These are phyloP conservation scores for Drosophila arizonae DNA, from an alignment of 1,140 invertebrate genomes.

Conservation along the genomic window DNA sequence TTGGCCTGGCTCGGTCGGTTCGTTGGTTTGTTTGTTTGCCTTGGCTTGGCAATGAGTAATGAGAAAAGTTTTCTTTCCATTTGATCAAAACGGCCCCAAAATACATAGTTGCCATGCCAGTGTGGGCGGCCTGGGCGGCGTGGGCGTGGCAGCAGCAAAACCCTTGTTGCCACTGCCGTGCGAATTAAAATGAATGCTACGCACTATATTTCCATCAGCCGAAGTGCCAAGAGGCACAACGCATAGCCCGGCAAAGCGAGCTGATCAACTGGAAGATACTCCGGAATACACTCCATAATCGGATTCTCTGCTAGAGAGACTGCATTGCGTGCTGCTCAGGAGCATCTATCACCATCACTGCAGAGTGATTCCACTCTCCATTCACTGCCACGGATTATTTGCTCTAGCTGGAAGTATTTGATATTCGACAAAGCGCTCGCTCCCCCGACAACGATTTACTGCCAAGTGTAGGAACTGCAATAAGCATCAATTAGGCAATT, in stretches of 20 bases:
- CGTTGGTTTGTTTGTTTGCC: constrained; percentile 55
- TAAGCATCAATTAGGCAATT: constrained; percentile 64
- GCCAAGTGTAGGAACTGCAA: constrained; percentile 11
- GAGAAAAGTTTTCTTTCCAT: constrained; percentile 80
- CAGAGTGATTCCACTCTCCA: too few relatives aligned
- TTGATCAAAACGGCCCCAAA: constrained; percentile 77
- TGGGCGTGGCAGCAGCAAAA: constrained; percentile 30
- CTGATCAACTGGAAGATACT: not conserved
- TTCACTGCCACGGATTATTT: too few relatives aligned
- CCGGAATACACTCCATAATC: not conserved
- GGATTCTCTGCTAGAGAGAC: too few relatives aligned
- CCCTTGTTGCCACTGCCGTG: constrained; percentile 32
- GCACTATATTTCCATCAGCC: constrained; percentile 62
- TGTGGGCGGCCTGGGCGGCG: constrained; percentile 12
- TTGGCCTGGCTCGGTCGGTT: constrained; percentile 39
- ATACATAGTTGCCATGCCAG: constrained; percentile 60
- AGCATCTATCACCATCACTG: too few relatives aligned
- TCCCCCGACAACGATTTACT: not conserved
- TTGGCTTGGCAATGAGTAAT: constrained; percentile 76
- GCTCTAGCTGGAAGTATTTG: not conserved
- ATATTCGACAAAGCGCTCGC: not conserved
- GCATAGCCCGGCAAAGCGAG: not conserved
- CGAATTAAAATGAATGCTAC: constrained; percentile 54
- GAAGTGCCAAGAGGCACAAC: constrained; percentile 23
- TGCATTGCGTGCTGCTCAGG: too few relatives aligned